Conservation (phyloP, 2,797 vertebrate genomes). For the Sciurus vulgaris region DNA sequence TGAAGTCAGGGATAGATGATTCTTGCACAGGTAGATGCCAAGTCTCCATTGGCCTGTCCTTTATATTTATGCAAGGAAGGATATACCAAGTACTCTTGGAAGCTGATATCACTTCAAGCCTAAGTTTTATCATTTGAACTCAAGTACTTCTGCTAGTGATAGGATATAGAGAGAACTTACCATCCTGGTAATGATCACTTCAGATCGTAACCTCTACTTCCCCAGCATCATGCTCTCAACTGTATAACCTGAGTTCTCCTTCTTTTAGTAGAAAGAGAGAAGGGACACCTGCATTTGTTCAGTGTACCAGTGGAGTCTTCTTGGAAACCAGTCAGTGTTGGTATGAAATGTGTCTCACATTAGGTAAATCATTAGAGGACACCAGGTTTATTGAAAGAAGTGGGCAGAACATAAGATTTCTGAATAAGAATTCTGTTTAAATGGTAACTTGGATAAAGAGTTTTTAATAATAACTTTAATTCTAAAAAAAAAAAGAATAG, state of each 20-base stretch:
- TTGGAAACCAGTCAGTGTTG: conserved; percentile 5
- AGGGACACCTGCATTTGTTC: neutral
- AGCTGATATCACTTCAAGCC: neutral
- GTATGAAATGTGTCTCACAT: neutral
- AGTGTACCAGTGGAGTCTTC: neutral
- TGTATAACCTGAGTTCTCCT: neutral
- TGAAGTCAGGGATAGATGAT: conserved; percentile 11
- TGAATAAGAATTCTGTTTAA: conserved; percentile 39
- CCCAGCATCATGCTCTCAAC: neutral
- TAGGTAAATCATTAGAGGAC: neutral
- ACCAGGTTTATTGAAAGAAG: neutral
- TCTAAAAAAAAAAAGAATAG: neutral
- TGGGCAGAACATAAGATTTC: neutral
- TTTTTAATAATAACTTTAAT: conserved; percentile 66
- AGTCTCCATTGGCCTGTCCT: neutral
- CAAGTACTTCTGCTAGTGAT: conserved; percentile 46
- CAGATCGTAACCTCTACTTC: neutral
- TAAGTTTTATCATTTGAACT: conserved; percentile 57
- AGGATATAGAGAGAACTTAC: neutral
- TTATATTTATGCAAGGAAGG: conserved; percentile 17
- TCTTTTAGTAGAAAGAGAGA: neutral
- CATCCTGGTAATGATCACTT: neutral
- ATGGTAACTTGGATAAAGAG: conserved; percentile 62
- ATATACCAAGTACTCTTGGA: neutral
- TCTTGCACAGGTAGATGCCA: neutral